phyloP scores from a whole-genome alignment of 2,888 invertebrate genomes.

The Amphimallon solstitiale region DNA sequence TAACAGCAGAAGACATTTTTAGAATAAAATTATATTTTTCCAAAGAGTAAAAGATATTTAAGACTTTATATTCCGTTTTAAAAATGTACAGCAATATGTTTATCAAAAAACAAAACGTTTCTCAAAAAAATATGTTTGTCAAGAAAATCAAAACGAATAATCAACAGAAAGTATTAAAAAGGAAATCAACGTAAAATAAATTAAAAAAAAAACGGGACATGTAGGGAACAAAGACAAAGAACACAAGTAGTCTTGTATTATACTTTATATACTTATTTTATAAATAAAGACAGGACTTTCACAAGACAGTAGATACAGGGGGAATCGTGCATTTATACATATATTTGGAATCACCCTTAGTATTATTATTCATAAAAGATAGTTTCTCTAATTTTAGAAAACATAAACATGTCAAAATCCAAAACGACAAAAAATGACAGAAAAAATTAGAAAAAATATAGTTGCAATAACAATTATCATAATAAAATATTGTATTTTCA shows the following conservation, averaged over 20 bases:
- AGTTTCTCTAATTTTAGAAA: constrained; percentile 20
- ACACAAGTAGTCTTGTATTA: constrained; percentile 32
- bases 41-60: too few species aligned
- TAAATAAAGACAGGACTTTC: constrained; percentile 42
- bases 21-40: too few species aligned
- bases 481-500: constrained; percentile 28
- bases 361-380: constrained; percentile 13
- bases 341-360: constrained; percentile 36
- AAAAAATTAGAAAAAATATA: constrained; percentile 24
- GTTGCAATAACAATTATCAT: constrained; percentile 29
- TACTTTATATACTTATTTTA: constrained; percentile 42
- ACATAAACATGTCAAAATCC: constrained; percentile 25
- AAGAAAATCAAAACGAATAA: neutral
- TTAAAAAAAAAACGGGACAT: constrained; percentile 18
- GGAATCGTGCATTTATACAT: constrained; percentile 41
- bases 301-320: constrained; percentile 36
- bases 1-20: too few species aligned
- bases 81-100: neutral
- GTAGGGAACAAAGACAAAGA: constrained; percentile 5
- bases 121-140: too few species aligned
- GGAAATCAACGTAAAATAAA: constrained; percentile 25
- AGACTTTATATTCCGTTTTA: too few species aligned
- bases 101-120: neutral
- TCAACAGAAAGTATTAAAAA: constrained; percentile 18
- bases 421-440: neutral